A percentile compares a stretch with the other conserved stretches of the same genome.
phyloP scores from a whole-genome alignment of 2,888 invertebrate species.

The Eristalis arbustorum region DNA sequence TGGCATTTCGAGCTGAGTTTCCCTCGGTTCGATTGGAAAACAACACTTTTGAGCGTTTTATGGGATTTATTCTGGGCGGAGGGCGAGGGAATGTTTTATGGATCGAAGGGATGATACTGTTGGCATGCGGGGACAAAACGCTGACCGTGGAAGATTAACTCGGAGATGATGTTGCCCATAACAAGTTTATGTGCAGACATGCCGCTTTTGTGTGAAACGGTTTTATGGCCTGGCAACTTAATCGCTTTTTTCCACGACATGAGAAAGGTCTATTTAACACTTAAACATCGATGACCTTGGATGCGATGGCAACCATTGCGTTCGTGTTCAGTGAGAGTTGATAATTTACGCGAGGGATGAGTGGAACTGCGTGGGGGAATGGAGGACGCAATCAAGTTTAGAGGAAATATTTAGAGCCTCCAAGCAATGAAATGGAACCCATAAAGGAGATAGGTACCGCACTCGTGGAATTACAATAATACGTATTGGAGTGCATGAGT shows the following conservation, averaged over 20 bases:
- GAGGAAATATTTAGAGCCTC: no score
- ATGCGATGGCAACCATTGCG: background rate
- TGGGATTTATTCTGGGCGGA: background rate
- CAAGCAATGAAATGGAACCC: no score
- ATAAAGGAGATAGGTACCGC: no score
- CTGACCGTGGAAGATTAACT: background rate
- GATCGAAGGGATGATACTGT: background rate
- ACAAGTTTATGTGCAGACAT: background rate
- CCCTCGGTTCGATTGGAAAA: background rate
- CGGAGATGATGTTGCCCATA: background rate
- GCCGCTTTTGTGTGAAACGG: background rate
- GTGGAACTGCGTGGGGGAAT: no score
- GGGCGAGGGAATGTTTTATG: background rate
- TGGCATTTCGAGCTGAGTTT: slow-evolving; percentile 26
- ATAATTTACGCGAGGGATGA: no score
- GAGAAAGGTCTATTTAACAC: background rate
- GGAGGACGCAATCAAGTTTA: no score
- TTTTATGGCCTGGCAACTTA: background rate
- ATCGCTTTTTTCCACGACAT: background rate
- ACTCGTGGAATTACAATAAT: no score
- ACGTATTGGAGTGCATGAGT: no score
- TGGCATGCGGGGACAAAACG: background rate
- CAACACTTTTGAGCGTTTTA: slow-evolving; percentile 4
- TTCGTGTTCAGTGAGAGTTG: background rate
- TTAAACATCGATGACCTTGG: background rate